Base-by-base conservation (phyloP, 2,888 invertebrate genomes). In the Parochlus steinenii region DNA sequence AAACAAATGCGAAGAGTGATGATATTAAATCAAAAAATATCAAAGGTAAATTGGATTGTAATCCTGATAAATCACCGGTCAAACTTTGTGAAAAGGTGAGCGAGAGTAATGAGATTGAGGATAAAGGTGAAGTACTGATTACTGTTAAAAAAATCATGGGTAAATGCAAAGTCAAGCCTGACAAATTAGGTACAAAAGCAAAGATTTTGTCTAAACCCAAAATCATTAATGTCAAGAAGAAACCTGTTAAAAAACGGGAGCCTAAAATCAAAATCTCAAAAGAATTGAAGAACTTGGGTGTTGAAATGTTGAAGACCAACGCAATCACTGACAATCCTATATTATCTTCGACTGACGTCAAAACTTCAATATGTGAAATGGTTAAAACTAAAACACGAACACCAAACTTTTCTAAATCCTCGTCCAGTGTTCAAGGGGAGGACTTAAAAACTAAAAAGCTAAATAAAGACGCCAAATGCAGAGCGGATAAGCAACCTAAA, bases 311-410 rank as follows among this genome's bases (percentile, higher is more conserved):
- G 14, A 16, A 16, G 8, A 14, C 33, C 3, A 33, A 33, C 16
- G 25, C 33, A 19, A 22, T 34, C 17, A 20, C 27, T 28, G 28
- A 34, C 11, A n/a, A n/a, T n/a, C 16, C 12, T 14, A 5, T 33
- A 5, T 4, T 30, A n/a, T n/a, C n/a, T n/a, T 28, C 34, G 6
- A 29, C 29, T 20, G 34, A 17, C 3, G 26, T 41, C 5, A 39
- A 33, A 39, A 55, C 58, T 2, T 59, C 59, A n/a, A 59, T 59
- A 42, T 58, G 56, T 36, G 58, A 59, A 42, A 58, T 56, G 44
- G 58, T 59, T 2, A 59, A 59, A 45, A 59, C 59, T 3, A 59
- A 59, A 40, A 56, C 56, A 1, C 46, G 58, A 12, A 56, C 58
- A 3, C 54, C 58, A n/a, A 18, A 20, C 12, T 16, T 15, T 27